phyloP scores from a whole-genome alignment of 2,113 vertebrate genomes.

The Noctilio leporinus region DNA sequence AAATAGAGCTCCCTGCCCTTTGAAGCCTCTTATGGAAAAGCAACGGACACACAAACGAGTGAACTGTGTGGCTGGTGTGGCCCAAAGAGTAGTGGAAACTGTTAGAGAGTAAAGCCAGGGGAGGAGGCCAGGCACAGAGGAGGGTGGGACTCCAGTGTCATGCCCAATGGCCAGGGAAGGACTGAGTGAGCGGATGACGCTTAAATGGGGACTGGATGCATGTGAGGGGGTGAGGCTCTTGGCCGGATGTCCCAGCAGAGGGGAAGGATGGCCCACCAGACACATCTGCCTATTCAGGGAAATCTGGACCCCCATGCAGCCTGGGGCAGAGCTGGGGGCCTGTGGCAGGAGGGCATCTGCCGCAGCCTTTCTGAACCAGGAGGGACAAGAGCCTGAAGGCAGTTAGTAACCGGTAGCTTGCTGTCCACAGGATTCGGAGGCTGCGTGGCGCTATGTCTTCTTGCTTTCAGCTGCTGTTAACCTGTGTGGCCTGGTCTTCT shows the following conservation, averaged over 20 bases:
- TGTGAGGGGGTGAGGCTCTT: no score
- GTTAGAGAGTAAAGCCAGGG: background rate
- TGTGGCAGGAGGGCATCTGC: rapidly evolving
- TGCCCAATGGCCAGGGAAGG: background rate
- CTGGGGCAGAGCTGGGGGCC: background rate
- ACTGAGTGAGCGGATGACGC: background rate
- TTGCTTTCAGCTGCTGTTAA: constrained; percentile 77
- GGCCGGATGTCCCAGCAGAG: background rate
- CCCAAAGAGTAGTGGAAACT: background rate
- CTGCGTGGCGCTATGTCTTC: constrained; percentile 82
- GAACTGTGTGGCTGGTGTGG: background rate
- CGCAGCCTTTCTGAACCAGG: background rate
- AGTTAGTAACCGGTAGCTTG: background rate
- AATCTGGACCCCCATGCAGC: no score
- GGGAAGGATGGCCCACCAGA: no score
- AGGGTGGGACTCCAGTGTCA: no score
- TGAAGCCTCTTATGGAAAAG: background rate
- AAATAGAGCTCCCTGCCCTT: background rate
- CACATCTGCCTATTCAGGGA: background rate
- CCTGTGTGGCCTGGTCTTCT: constrained; percentile 75
- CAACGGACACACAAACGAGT: background rate
- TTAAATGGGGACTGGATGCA: background rate
- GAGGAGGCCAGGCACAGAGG: background rate
- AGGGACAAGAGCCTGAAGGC: background rate
- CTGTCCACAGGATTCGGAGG: constrained; percentile 44